Percentiles rank a stretch among this genome's conserved stretches.
Evolutionary conservation across 92 coral and sea anemone genomes (phyloP).

Genomic region (Bergia puertoricense): DNA sequence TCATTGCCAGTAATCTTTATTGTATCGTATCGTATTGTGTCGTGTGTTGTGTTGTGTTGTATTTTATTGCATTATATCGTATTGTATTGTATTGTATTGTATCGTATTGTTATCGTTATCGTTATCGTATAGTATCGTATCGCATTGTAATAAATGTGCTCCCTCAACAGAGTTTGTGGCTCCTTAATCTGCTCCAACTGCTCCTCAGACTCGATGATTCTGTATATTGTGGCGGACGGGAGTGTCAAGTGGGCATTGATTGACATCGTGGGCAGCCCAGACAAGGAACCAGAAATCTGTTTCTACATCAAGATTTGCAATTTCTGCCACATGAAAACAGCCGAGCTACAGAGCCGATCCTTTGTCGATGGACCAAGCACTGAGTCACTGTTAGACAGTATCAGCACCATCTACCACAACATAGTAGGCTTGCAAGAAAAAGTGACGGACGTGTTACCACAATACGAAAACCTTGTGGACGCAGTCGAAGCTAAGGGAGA

Average conservation of each 20-base stretch:
- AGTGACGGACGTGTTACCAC: constrained; percentile 68
- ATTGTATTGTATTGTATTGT: too few relatives aligned
- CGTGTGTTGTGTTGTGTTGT: too few relatives aligned
- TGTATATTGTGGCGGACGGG: constrained; percentile 62
- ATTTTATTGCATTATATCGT: too few relatives aligned
- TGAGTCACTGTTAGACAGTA: constrained; percentile 66
- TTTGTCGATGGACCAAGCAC: constrained; percentile 67
- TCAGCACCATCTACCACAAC: constrained; percentile 62
- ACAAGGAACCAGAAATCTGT: constrained; percentile 81
- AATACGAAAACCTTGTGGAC: constrained; percentile 87
- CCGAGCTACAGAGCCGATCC: constrained; percentile 71
- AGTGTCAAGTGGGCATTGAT: constrained; percentile 81
- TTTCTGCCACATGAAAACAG: constrained; percentile 76
- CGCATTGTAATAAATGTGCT: not conserved
- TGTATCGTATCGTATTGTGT: too few relatives aligned
- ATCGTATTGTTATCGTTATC: not conserved
- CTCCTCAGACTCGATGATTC: constrained; percentile 82
- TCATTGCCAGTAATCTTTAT: too few relatives aligned
- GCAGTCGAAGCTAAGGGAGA: constrained; percentile 88
- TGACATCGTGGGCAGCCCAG: constrained; percentile 87
- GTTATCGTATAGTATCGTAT: too few relatives aligned
- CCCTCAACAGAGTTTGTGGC: constrained; percentile 82
- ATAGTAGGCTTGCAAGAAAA: constrained; percentile 64
- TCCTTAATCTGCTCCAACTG: constrained; percentile 77
- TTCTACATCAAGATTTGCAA: constrained; percentile 81